Base-by-base conservation (phyloP, 2,113 vertebrate genomes). In the Megalops atlanticus region DNA sequence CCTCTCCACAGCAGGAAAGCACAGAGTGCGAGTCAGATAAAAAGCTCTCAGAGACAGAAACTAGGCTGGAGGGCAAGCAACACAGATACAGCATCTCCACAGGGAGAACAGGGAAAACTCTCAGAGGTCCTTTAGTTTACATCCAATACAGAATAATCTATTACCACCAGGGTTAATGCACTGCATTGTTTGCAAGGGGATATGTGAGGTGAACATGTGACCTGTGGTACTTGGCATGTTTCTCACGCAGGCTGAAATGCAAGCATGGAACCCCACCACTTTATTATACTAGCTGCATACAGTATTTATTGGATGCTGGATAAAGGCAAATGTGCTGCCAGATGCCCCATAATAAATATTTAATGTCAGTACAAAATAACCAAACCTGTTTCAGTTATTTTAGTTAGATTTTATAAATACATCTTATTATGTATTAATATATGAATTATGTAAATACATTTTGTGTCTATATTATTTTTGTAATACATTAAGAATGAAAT, bases 61-160 rank as follows among this genome's bases (percentile, higher is more conserved):
- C 38, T 21, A 39, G 18, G 38, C 39, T 71, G 33, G 69, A 71
- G 69, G 58, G 36, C n/a, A 33, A 4, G 69, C 38, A 33, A 27
- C 73, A 27, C 39, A 38, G 77, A 27, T 15, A 31, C 54, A 78
- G 27, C 14, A 33, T 58, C 33, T 39, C 76, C 4, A 24, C 49
- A 12, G 18, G n/a, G 41, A 24, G 68, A 40, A 71, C 41, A 38
- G 39, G 78, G 33, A 27, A 31, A 38, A 45, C 78, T 49, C 33
- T 80, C 27, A 21, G 40, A 1, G 40, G 43, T 31, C 5, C 70
- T 80, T 74, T 71, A 52, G 71, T 71, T 72, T 49, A 72, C 68
- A 79, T 72, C 45, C 18, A 39, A 80, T 73, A 41, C 21, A 11
- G 39, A 43, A 74, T 24, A 41, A 72, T 72, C 36, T 40, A 72